These are phyloP conservation scores for Aethes cnicana DNA, from an alignment of 2,888 invertebrate species.

Conservation along the genomic window DNA sequence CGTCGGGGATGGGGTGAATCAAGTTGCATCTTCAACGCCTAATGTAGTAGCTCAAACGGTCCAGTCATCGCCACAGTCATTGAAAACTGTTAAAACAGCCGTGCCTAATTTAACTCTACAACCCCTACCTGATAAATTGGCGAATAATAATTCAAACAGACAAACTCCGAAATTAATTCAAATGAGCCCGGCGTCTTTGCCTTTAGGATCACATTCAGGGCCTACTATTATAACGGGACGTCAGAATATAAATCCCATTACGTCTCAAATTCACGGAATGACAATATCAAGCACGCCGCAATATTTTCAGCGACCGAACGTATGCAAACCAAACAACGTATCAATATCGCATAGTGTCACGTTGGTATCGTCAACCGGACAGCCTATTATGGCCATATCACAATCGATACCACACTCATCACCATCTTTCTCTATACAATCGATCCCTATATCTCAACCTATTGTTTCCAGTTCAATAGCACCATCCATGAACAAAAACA, in stretches of 20 bases:
- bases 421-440: constrained; percentile 68
- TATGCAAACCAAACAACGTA: constrained; percentile 62
- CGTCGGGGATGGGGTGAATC: constrained; percentile 75
- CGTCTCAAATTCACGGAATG: constrained; percentile 75
- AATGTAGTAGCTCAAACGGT: constrained; percentile 72
- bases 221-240: constrained; percentile 63
- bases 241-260: constrained; percentile 73
- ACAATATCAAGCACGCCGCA: constrained; percentile 65
- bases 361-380: constrained; percentile 71
- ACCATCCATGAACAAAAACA: constrained; percentile 64
- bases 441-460: constrained; percentile 74
- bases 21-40: constrained; percentile 60
- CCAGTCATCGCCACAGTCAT: constrained; percentile 64
- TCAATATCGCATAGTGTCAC: constrained; percentile 73
- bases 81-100: constrained; percentile 67
- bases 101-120: constrained; percentile 76
- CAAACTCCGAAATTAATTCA: constrained; percentile 75
- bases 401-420: constrained; percentile 67
- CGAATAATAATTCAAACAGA: constrained; percentile 53
- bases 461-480: constrained; percentile 77
- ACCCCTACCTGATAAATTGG: constrained; percentile 71
- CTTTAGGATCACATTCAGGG: constrained; percentile 60
- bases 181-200: constrained; percentile 61
- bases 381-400: constrained; percentile 77
- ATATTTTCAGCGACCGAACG: constrained; percentile 58